Conservation (phyloP, 2,113 vertebrate species). For the Burhinus oedicnemus region DNA sequence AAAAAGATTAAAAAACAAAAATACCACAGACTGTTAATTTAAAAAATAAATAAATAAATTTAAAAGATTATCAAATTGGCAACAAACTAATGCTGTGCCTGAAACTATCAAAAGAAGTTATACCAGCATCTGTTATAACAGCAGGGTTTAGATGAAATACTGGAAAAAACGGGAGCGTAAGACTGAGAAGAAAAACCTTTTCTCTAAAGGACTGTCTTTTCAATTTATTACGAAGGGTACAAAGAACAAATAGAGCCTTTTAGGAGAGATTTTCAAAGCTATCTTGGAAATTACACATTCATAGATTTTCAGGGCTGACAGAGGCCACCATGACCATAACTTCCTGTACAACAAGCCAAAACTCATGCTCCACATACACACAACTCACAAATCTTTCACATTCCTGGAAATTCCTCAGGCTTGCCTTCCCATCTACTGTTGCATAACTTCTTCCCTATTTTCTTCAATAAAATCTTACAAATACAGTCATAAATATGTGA, state of each 20-base stretch:
- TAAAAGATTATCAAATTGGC: not conserved
- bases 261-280: not conserved
- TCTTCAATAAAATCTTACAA: not conserved
- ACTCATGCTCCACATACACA: not conserved
- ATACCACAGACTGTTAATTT: not conserved
- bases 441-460: not conserved
- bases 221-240: not conserved
- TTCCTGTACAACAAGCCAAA: not conserved
- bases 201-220: not conserved
- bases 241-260: not conserved
- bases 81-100: not conserved
- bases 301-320: not conserved
- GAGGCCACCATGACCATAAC: not conserved
- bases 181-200: not conserved
- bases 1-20: not conserved
- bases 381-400: not conserved
- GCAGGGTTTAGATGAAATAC: not conserved
- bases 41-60: not conserved
- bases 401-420: not conserved
- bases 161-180: not conserved
- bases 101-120: not conserved
- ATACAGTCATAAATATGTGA: not conserved
- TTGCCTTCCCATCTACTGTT: not conserved
- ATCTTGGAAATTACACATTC: not conserved
- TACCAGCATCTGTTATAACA: not conserved